Conservation (phyloP, 1,140 invertebrate genomes). For the Scylla paramamosain region DNA sequence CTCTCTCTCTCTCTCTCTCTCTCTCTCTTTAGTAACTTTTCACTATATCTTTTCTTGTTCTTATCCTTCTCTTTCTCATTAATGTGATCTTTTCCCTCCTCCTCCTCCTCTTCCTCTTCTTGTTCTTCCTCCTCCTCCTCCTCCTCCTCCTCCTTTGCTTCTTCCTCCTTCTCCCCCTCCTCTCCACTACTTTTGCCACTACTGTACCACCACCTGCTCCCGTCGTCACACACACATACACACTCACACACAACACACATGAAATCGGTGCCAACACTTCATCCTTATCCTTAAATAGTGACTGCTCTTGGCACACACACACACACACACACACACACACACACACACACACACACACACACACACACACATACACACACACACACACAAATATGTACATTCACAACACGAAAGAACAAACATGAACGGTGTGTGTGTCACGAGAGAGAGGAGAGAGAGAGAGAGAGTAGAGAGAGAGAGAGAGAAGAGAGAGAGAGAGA, state of each 20-base stretch:
- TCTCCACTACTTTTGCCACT: neutral
- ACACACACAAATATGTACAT: conserved; percentile 15
- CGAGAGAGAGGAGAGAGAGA: conserved; percentile 8
- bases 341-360: conserved; percentile 1
- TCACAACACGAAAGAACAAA: neutral
- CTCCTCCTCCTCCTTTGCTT: no score
- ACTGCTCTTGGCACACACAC: conserved; percentile 35
- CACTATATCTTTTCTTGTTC: neutral
- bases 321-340: neutral
- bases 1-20: conserved; percentile 55
- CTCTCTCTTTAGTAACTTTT: neutral
- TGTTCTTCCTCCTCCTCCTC: neutral
- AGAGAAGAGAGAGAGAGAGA: conserved; percentile 8
- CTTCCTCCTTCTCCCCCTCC: neutral
- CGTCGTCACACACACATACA: neutral
- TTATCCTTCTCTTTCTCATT: neutral
- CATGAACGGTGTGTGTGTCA: conserved; percentile 18
- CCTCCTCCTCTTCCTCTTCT: neutral
- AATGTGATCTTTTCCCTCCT: neutral
- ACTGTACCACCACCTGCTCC: neutral
- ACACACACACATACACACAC: conserved; percentile 21
- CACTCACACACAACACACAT: neutral
- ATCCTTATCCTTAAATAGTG: neutral
- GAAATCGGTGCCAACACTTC: conserved; percentile 13
- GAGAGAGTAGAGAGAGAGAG: conserved; percentile 2